phyloP scores from a whole-genome alignment of 2,113 vertebrate genomes.

The Brachyistius frenatus region DNA sequence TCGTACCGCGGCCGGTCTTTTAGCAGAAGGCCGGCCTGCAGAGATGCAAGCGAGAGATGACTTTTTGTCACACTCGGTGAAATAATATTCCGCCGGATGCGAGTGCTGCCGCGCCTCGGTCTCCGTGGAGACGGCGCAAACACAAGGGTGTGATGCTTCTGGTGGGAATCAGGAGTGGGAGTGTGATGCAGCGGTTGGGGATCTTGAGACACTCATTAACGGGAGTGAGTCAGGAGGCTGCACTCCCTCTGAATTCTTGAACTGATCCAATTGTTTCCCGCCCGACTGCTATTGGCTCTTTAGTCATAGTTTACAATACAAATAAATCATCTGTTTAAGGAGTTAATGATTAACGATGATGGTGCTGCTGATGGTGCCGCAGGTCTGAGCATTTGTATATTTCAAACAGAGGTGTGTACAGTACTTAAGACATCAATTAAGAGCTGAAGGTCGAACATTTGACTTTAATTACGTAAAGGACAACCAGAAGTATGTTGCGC shows the following conservation, averaged over 20 bases:
- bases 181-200: neutral
- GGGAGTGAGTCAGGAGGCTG: slow-evolving; percentile 11
- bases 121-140: slow-evolving; percentile 59
- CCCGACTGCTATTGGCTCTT: neutral
- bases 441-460: no score
- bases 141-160: slow-evolving; percentile 17
- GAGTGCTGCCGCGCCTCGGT: slow-evolving; percentile 56
- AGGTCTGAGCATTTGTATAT: neutral
- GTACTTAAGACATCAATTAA: no score
- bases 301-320: neutral
- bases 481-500: no score
- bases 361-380: no score
- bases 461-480: no score
- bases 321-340: no score
- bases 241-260: neutral
- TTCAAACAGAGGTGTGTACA: neutral
- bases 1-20: neutral
- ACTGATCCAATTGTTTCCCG: neutral
- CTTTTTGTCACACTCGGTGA: slow-evolving; percentile 6
- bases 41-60: neutral
- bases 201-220: slow-evolving; percentile 53
- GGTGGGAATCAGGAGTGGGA: slow-evolving; percentile 37
- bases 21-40: neutral
- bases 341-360: no score
- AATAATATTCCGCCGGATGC: slow-evolving; percentile 30